These are phyloP conservation scores for Caradrina clavipalpis DNA, from an alignment of 2,888 invertebrate genomes.

Conservation along the genomic window DNA sequence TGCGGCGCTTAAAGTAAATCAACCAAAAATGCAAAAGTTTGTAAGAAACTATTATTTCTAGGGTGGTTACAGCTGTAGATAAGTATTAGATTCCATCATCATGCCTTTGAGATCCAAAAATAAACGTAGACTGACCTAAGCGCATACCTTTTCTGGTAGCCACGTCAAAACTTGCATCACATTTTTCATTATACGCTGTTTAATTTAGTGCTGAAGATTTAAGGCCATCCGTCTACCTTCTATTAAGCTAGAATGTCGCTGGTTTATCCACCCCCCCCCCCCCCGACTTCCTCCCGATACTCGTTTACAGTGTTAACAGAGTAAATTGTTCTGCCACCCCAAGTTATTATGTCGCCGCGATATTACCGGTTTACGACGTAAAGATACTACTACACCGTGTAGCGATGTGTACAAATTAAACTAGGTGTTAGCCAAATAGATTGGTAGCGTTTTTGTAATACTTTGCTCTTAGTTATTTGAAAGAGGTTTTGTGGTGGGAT, in stretches of 20 bases:
- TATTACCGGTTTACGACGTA: slow-evolving; percentile 66
- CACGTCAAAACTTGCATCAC: neutral
- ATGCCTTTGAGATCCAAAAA: no score
- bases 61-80: no score
- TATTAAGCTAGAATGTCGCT: slow-evolving; percentile 62
- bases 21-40: no score
- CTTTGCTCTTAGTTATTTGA: slow-evolving; percentile 9
- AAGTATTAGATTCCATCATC: no score
- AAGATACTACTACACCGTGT: slow-evolving; percentile 38
- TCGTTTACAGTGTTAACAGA: slow-evolving; percentile 61
- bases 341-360: slow-evolving; percentile 59
- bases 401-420: slow-evolving; percentile 61
- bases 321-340: slow-evolving; percentile 64
- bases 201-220: slow-evolving; percentile 52
- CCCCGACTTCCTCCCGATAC: slow-evolving; percentile 6
- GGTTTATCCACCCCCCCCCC: slow-evolving; percentile 31
- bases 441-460: slow-evolving; percentile 11
- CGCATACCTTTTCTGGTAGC: neutral
- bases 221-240: slow-evolving; percentile 33
- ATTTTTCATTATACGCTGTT: slow-evolving; percentile 35
- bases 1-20: no score
- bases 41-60: no score
- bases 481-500: neutral
- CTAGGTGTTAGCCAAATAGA: slow-evolving; percentile 28
- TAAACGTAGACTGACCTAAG: no score